Evolutionary conservation across 2,113 vertebrate genomes (phyloP).

Genomic region (Chascanopsetta lugubris): DNA sequence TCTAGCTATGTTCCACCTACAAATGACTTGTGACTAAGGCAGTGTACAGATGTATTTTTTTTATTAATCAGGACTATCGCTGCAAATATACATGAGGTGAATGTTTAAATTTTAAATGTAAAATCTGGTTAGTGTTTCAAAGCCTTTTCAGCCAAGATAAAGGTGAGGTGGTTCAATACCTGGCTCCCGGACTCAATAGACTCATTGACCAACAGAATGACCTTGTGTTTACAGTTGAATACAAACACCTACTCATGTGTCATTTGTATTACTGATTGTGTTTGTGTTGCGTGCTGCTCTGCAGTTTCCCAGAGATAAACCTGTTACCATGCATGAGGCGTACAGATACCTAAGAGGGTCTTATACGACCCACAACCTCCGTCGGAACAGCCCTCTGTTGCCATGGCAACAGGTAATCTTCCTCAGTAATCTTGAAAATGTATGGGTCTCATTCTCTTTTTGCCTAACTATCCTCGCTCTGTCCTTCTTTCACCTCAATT

Average conservation of each 20-base stretch:
- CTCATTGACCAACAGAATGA: too few relatives aligned
- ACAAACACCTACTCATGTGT: not conserved
- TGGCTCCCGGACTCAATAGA: too few relatives aligned
- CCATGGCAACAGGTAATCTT: slow-evolving; percentile 59
- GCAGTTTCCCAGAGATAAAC: slow-evolving; percentile 31
- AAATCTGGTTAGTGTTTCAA: too few relatives aligned
- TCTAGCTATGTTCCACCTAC: slow-evolving; percentile 19
- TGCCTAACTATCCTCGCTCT: not conserved
- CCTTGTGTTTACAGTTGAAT: slow-evolving; percentile 5
- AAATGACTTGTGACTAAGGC: not conserved
- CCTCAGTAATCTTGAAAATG: slow-evolving; percentile 23
- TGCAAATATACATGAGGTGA: not conserved
- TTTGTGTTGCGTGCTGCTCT: slow-evolving; percentile 18
- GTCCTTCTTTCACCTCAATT: not conserved
- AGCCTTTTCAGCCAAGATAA: too few relatives aligned
- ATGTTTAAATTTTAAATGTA: not conserved
- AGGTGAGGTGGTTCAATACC: too few relatives aligned
- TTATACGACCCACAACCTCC: slow-evolving; percentile 40
- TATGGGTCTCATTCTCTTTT: not conserved
- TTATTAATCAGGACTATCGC: not conserved
- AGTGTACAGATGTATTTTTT: not conserved
- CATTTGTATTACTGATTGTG: not conserved
- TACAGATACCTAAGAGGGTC: slow-evolving; percentile 31
- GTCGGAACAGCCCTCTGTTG: slow-evolving; percentile 51
- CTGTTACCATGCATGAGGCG: slow-evolving; percentile 36